Base-by-base conservation (phyloP, 2,888 invertebrate species). In the Geotrupes spiniger region DNA sequence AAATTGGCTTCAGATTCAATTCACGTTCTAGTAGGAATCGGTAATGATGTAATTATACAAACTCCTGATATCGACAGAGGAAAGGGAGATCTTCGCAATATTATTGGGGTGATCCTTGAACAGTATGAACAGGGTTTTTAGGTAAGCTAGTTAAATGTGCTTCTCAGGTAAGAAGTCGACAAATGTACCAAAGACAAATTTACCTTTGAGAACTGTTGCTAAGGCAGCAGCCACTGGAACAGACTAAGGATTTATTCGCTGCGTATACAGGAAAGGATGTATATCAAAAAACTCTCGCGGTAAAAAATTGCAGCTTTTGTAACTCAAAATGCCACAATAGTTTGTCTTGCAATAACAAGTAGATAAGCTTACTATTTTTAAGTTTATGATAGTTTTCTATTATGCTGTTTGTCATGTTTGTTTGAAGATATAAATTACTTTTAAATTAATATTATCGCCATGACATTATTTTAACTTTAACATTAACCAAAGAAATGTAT, bases 21-120 rank as follows among this genome's bases (percentile, higher is more conserved):
- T 12, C 51, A 58, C 44, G 43, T 49, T 28, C n/a, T n/a, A n/a
- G n/a, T n/a, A n/a, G 10, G n/a, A n/a, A n/a, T n/a, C n/a, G 58
- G 53, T 42, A 56, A 54, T 47, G 60, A 57, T 44, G 50, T 58
- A 9, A 59, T 41, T 46, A 46, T 60, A 50, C 51, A 43, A 36
- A 54, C 56, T 52, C 59, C 58, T 36, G 57, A 59, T 51, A 53
- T 60, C 27, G 56, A 60, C 42, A 57, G 42, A 49, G 52, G 45
- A 44, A 57, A 53, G 53, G 49, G 43, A 45, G 53, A 54, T 44
- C 53, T 56, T 12, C 47, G 52, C 38, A 60, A 60, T 50, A 51
- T 60, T 37, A 52, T 59, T 46, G 59, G 45, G 51, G 53, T 61
- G 25, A 49, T 59, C 37, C 49, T 58, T 48, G 39, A 57, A 46